These are phyloP conservation scores for Dioctria rufipes DNA, from an alignment of 2,888 invertebrate species.

Conservation along the genomic window DNA sequence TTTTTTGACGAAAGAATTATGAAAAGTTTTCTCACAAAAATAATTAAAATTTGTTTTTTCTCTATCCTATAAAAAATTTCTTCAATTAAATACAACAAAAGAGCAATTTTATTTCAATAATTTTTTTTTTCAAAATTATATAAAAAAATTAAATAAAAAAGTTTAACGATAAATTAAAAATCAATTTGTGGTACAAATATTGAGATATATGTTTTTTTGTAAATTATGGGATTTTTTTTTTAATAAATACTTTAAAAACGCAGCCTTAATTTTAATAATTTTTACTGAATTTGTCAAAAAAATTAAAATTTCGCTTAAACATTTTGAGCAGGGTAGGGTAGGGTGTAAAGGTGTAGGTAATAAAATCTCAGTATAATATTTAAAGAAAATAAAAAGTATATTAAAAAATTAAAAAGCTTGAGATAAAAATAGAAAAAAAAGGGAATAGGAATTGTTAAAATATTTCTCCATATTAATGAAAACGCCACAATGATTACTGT, in stretches of 20 bases:
- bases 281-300: constrained; percentile 19
- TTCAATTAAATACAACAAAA: not conserved
- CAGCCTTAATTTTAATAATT: constrained; percentile 17
- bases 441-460: not conserved
- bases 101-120: not conserved
- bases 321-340: not conserved
- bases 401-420: constrained; percentile 3
- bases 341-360: not conserved
- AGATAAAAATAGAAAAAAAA: not conserved
- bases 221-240: constrained; percentile 10
- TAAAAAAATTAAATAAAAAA: constrained; percentile 46
- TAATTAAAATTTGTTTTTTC: constrained; percentile 60
- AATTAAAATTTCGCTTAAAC: constrained; percentile 7
- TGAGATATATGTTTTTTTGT: constrained; percentile 30
- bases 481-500: constrained; percentile 20
- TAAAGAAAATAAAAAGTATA: not conserved
- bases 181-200: constrained; percentile 57
- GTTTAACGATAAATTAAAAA: constrained; percentile 47
- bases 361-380: not conserved
- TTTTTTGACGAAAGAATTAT: constrained; percentile 72
- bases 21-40: constrained; percentile 54
- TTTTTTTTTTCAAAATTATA: constrained; percentile 25
- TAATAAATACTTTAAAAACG: constrained; percentile 22
- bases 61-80: constrained; percentile 50
- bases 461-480: not conserved